Percentiles rank a stretch among this genome's conserved stretches.
Conservation (phyloP, 2,888 invertebrate genomes). For the Mythimna impura region DNA sequence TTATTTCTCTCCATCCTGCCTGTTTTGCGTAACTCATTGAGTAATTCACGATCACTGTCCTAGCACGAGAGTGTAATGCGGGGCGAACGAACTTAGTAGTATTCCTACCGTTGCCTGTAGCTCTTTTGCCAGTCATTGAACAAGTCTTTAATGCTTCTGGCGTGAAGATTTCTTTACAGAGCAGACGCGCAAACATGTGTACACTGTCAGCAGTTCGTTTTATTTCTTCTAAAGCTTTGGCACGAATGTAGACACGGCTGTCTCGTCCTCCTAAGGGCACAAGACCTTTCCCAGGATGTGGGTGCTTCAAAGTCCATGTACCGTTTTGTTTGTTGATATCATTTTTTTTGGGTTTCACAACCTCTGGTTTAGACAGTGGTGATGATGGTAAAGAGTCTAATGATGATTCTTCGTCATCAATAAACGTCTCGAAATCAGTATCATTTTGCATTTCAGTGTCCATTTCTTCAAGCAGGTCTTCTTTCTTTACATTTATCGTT, state of each 20-base stretch:
- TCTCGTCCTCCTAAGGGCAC: not conserved
- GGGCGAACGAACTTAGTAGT: not conserved
- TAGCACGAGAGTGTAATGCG: conserved; percentile 6
- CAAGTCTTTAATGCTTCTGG: conserved; percentile 12
- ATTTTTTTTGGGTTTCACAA: not conserved
- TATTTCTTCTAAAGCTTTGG: not conserved
- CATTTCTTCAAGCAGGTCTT: not conserved
- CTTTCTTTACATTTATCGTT: not conserved
- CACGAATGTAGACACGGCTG: not conserved
- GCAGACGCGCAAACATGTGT: conserved; percentile 8
- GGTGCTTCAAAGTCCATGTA: conserved; percentile 13
- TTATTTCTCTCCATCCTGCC: not conserved
- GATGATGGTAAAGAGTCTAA: not conserved
- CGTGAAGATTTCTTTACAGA: conserved; percentile 17
- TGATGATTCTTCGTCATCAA: not conserved
- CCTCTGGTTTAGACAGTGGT: too few relatives aligned
- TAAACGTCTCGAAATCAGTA: conserved; percentile 1
- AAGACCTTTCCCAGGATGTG: not conserved
- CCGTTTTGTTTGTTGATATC: not conserved
- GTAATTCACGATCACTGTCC: conserved; percentile 1
- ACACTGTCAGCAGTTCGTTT: not conserved
- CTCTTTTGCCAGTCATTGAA: conserved; percentile 9
- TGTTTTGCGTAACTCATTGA: not conserved
- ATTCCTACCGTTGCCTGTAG: not conserved
- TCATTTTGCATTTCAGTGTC: not conserved